Evolutionary conservation across 2,797 vertebrate genomes (phyloP), one percentile per base, ranked within the genome.

Genomic region (Microctenopoma stevenorrisi): DNA sequence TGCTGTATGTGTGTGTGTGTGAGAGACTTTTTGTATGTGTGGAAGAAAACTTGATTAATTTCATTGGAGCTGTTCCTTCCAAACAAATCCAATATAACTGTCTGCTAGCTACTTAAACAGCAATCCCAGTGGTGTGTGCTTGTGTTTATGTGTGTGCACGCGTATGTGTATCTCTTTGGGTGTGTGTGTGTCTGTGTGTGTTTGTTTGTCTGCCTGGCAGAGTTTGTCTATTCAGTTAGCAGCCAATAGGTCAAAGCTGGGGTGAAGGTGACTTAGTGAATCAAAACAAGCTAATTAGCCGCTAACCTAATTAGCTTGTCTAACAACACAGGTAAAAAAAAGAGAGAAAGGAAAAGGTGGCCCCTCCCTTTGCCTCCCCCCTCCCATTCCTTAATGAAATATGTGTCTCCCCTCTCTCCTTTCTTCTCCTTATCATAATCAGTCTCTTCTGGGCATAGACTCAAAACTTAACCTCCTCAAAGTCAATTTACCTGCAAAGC

Each of bases 251-350:
- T 87, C 81, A 78, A 55, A 71, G 51, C 74, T 35, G 59, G 55
- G 82, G 80, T 90, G 86, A 91, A 91, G 90, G 88, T 91, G 88
- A 91, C 86, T 85, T 85, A 64, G 84, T 86, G 84, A 86, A 87
- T 90, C 86, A 86, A 86, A 90, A 87, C 87, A 89, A 85, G 85
- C 78, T 87, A 90, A 91, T 91, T 88, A 90, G 79, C 73, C 42
- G 77, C 81, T 84, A 90, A 90, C 72, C 72, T 79, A 91, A 91
- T 91, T 91, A 90, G 74, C 74, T 85, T 85, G 85, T 87, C 84
- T 80, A 85, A 88, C 81, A 90, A 82, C 44, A 9, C 71, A 68
- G 76, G 78, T 79, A 64, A 57, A 78, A 64, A 68, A 68, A 70
- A 33, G 22, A 9, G 22, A n/a, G 5, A 35, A 46, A 58, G 30